A percentile compares a stretch with the other conserved stretches of the same genome.
These are phyloP conservation scores for Sorex maritimensis DNA, from an alignment of 2,797 vertebrate species.

Conservation along the genomic window DNA sequence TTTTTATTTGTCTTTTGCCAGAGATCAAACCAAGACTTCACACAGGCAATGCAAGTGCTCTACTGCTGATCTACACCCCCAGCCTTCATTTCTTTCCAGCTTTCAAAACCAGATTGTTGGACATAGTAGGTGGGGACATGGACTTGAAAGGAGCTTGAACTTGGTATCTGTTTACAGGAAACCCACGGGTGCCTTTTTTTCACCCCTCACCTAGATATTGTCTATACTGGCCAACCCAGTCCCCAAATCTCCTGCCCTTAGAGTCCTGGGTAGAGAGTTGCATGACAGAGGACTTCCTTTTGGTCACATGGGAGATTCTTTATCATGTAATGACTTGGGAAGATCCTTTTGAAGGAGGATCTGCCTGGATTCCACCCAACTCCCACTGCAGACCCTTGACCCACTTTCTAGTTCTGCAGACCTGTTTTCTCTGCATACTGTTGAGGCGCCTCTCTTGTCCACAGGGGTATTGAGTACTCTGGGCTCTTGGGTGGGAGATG, in stretches of 20 bases:
- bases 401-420: neutral
- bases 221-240: neutral
- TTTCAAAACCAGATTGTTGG: conserved; percentile 70
- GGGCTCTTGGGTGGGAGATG: neutral
- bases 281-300: neutral
- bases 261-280: conserved; percentile 28
- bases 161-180: neutral
- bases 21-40: no score
- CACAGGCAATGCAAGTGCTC: no score
- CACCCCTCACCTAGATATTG: neutral
- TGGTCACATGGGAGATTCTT: conserved; percentile 20
- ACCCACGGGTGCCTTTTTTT: neutral
- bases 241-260: conserved; percentile 4
- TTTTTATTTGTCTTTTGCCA: no score
- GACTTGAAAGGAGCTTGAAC: conserved; percentile 19
- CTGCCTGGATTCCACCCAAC: neutral
- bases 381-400: neutral
- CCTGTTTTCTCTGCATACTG: conserved; percentile 8
- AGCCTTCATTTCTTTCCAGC: neutral
- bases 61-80: no score
- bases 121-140: conserved; percentile 37
- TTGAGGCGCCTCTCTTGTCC: neutral
- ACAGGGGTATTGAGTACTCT: neutral
- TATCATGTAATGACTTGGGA: conserved; percentile 33
- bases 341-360: conserved; percentile 5